These are phyloP conservation scores for Probaryconus sp. DNA, from an alignment of 1,140 invertebrate genomes.

Conservation along the genomic window DNA sequence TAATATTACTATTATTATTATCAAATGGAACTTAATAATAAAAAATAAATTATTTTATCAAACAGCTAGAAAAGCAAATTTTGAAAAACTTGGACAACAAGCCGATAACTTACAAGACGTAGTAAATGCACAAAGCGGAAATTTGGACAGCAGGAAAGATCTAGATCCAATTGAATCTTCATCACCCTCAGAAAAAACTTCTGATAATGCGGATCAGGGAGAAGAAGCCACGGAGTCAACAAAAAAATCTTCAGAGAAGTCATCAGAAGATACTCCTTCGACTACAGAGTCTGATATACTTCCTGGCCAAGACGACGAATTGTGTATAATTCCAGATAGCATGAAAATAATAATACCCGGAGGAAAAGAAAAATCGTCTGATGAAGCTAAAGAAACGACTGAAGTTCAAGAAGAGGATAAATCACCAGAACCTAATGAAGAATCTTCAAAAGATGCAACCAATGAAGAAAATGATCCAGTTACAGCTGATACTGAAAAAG, in stretches of 20 bases:
- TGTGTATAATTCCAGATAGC: constrained; percentile 76
- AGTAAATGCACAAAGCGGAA: constrained; percentile 61
- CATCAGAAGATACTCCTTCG: constrained; percentile 5
- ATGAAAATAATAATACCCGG: constrained; percentile 70
- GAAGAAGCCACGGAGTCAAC: background rate
- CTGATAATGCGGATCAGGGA: no score
- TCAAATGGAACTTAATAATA: constrained; percentile 18
- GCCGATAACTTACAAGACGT: constrained; percentile 68
- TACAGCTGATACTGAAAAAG: background rate
- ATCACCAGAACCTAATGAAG: constrained; percentile 12
- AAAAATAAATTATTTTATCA: background rate
- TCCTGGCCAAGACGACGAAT: constrained; percentile 75
- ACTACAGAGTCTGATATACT: constrained; percentile 52
- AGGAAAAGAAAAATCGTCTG: constrained; percentile 4
- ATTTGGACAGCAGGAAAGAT: background rate
- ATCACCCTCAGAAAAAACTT: background rate
- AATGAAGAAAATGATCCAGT: constrained; percentile 3
- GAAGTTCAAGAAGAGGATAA: background rate
- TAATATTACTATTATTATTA: no score
- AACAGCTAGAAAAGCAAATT: constrained; percentile 53
- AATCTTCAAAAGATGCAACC: background rate
- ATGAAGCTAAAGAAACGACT: constrained; percentile 24
- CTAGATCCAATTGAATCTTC: background rate
- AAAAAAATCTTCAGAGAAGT: constrained; percentile 25
- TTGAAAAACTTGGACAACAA: constrained; percentile 67